Evolutionary conservation across 2,888 invertebrate genomes (phyloP).

Genomic region (Nysson spinosus): DNA sequence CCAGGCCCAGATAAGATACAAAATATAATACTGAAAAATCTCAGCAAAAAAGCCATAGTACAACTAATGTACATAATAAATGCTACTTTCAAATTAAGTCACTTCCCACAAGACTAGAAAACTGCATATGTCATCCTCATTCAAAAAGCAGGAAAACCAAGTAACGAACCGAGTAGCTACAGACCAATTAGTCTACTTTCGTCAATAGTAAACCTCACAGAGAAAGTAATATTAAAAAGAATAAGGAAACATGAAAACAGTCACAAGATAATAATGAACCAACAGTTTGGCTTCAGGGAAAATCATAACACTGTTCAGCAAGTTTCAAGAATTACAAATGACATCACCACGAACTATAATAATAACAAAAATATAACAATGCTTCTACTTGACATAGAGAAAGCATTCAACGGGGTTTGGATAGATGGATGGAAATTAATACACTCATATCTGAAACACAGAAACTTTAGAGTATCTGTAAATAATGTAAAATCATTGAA

Average conservation of each 20-base stretch:
- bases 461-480: too few species aligned
- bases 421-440: slow-evolving; percentile 29
- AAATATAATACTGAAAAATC: slow-evolving; percentile 39
- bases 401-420: slow-evolving; percentile 70
- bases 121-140: not conserved
- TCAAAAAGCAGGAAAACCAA: not conserved
- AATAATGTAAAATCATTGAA: too few species aligned
- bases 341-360: slow-evolving; percentile 57
- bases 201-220: not conserved
- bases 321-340: slow-evolving; percentile 56
- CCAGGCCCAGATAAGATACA: slow-evolving; percentile 38
- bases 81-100: slow-evolving; percentile 1
- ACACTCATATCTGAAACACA: too few species aligned
- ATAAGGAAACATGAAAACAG: not conserved
- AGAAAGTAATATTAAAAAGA: not conserved
- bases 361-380: slow-evolving; percentile 56
- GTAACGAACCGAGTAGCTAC: not conserved
- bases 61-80: slow-evolving; percentile 12
- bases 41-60: slow-evolving; percentile 21
- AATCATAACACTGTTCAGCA: slow-evolving; percentile 61
- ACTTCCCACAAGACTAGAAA: not conserved
- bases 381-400: slow-evolving; percentile 66
- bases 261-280: not conserved
- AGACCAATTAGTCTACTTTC: slow-evolving; percentile 1
- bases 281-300: slow-evolving; percentile 1